These are phyloP conservation scores for Eutolmus rufibarbis DNA, from an alignment of 2,888 invertebrate species.

Conservation along the genomic window DNA sequence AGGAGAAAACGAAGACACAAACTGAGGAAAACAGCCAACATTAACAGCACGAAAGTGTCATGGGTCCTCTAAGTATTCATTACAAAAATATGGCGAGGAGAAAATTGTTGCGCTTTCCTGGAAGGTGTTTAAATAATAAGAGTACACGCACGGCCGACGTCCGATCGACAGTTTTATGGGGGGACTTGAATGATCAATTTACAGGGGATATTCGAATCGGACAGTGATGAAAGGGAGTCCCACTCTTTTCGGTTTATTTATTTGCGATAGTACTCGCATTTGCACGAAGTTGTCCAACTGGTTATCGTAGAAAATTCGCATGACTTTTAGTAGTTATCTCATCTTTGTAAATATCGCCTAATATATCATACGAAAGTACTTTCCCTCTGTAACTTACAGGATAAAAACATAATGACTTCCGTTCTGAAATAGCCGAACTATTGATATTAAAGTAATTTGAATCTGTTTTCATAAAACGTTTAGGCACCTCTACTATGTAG, in stretches of 20 bases:
- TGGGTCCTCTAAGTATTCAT: constrained; percentile 26
- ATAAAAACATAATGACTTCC: not conserved
- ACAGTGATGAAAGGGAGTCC: not conserved
- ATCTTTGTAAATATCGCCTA: not conserved
- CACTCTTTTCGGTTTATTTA: not conserved
- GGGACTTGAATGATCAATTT: not conserved
- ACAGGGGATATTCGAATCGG: not conserved
- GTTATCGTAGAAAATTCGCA: not conserved
- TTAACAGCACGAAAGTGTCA: constrained; percentile 40
- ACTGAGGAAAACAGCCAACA: constrained; percentile 1
- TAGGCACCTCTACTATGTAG: no score
- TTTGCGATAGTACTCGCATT: not conserved
- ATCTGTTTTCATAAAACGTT: not conserved
- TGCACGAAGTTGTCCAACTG: not conserved
- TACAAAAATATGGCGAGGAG: constrained; percentile 30
- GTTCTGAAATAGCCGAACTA: not conserved
- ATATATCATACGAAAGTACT: not conserved
- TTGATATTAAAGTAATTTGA: not conserved
- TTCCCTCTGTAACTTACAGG: not conserved
- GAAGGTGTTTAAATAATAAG: constrained; percentile 20
- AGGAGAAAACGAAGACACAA: not conserved
- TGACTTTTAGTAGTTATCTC: not conserved
- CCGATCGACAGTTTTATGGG: constrained; percentile 20
- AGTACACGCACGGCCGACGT: not conserved
- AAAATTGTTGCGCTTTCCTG: constrained; percentile 2